Evolutionary conservation across 2,888 invertebrate species (phyloP).

Genomic region (Thera britannica): DNA sequence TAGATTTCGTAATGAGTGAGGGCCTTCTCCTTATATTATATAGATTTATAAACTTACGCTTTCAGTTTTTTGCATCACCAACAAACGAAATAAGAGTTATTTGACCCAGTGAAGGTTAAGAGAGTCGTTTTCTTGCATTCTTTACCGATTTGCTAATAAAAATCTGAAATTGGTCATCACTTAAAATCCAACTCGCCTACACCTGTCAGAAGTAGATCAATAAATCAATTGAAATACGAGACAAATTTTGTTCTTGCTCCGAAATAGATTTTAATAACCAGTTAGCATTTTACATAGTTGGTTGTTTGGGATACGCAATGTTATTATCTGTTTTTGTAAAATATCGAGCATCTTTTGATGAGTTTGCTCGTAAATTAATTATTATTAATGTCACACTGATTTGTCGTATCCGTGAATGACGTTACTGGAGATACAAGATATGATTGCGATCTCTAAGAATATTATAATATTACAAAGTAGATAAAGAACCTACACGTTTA

Average conservation of each 20-base stretch:
- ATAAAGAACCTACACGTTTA: no score
- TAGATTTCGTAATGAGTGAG: no score
- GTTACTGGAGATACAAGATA: conserved; percentile 3
- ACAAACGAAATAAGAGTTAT: no score
- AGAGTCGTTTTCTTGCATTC: background rate
- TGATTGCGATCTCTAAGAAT: background rate
- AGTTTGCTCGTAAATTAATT: conserved; percentile 13
- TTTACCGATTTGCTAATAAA: background rate
- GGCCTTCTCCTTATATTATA: no score
- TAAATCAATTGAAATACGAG: conserved; percentile 29
- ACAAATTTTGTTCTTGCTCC: conserved; percentile 16
- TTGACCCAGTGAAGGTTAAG: no score
- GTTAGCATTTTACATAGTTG: conserved; percentile 32
- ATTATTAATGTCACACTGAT: conserved; percentile 7
- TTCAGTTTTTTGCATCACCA: no score
- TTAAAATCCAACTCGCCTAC: conserved; percentile 25
- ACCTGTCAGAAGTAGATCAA: conserved; percentile 35
- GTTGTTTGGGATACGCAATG: conserved; percentile 8
- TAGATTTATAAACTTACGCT: no score
- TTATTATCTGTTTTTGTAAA: conserved; percentile 2
- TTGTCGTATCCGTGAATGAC: conserved; percentile 17
- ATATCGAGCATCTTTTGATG: conserved; percentile 9
- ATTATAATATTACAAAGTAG: no score
- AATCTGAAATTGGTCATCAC: conserved; percentile 13
- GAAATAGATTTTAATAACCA: conserved; percentile 33